Evolutionary conservation across 1,140 invertebrate genomes (phyloP).

Genomic region (Trachelipus rathkii): DNA sequence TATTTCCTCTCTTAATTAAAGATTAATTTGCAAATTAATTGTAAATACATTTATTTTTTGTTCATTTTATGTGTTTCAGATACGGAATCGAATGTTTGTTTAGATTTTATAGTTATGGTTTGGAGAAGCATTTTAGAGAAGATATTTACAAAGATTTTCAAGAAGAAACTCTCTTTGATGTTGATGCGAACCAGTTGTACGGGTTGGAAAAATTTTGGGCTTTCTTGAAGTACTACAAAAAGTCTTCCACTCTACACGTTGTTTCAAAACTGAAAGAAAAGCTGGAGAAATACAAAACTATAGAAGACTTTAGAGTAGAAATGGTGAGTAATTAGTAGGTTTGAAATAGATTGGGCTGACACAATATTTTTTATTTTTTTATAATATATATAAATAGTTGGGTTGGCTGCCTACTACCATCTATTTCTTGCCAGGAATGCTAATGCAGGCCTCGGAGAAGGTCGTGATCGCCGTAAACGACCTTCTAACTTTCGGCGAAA

Average conservation of each 20-base stretch:
- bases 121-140: constrained; percentile 89
- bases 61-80: constrained; percentile 49
- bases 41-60: neutral
- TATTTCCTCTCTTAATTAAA: neutral
- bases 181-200: constrained; percentile 89
- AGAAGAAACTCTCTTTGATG: constrained; percentile 85
- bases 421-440: no score
- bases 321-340: constrained; percentile 35
- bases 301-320: constrained; percentile 76
- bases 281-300: constrained; percentile 82
- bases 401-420: no score
- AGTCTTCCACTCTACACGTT: constrained; percentile 64
- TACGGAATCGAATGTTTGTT: constrained; percentile 91
- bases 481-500: no score
- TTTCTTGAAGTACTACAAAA: constrained; percentile 83
- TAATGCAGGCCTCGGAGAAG: no score
- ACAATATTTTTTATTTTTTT: neutral
- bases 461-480: no score
- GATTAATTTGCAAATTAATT: neutral
- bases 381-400: no score
- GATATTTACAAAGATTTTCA: constrained; percentile 95
- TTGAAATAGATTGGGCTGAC: constrained; percentile 4
- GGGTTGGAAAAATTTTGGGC: constrained; percentile 99
- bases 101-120: constrained; percentile 96
- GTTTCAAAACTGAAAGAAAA: constrained; percentile 72